Evolutionary conservation across 2,797 vertebrate genomes (phyloP).

Genomic region (Enteromius viviparus): DNA sequence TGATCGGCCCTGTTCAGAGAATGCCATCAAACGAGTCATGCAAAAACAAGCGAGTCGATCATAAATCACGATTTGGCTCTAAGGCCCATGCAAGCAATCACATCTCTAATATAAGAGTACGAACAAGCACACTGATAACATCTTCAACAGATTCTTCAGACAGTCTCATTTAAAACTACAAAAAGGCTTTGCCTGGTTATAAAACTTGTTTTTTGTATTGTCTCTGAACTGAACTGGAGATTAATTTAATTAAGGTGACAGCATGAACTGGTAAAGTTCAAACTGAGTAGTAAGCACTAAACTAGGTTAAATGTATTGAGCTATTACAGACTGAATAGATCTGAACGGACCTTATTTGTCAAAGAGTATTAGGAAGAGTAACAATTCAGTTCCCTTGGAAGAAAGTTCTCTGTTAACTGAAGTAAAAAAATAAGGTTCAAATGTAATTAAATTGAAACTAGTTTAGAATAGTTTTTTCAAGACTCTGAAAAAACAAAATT

Average conservation of each 20-base stretch:
- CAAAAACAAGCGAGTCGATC: constrained; percentile 73
- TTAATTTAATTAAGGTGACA: neutral
- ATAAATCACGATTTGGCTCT: constrained; percentile 72
- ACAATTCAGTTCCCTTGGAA: neutral
- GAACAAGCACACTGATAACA: constrained; percentile 35
- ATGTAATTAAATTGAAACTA: no score
- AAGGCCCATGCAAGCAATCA: constrained; percentile 64
- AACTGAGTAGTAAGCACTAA: neutral
- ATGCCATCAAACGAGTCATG: constrained; percentile 81
- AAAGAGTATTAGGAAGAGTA: neutral
- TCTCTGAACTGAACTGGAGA: neutral
- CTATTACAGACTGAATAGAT: neutral
- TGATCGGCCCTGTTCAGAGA: constrained; percentile 70
- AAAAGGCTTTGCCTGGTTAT: constrained; percentile 16
- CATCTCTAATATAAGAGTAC: constrained; percentile 57
- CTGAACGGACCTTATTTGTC: neutral
- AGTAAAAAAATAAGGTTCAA: no score
- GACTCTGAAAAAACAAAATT: neutral
- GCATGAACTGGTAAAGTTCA: neutral
- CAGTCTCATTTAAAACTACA: neutral
- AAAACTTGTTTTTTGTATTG: neutral
- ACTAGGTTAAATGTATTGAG: neutral
- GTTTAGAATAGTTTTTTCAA: no score
- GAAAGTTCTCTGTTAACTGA: neutral
- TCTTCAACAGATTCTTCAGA: constrained; percentile 23